Evolutionary conservation across 2,888 invertebrate species (phyloP), one percentile per base, ranked within the genome.

Genomic region (Cabera pusaria): DNA sequence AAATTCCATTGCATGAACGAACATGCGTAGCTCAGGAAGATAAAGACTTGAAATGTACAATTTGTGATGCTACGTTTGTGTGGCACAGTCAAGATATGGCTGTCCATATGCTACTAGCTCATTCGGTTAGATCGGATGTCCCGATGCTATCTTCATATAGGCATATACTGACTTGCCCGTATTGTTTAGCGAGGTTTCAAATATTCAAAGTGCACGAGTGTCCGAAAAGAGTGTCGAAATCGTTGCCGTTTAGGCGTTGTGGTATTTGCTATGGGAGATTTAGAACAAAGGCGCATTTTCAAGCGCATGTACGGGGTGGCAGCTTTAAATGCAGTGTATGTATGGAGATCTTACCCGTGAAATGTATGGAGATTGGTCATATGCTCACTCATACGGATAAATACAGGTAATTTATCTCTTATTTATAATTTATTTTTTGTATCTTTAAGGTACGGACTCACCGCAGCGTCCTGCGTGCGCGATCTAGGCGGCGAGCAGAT

Each of bases 91-190:
- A 16, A 0, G 23, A 48, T 0, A 1, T 62, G 1, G 0, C 26
- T 0, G 2, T 44, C 0, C 80, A 80, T 28, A 44, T 67, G 41
- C 1, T 12, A 0, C 4, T 31, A 0, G 31, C 49, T 0, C 81
- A 80, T 19, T 20, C 34, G 0, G 75, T 73, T 0, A 48, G 77
- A 0, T 72, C 76, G 0, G 82, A 82, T 7, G 0, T 62, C 0
- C 64, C 69, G 0, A 38, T 55, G 0, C 5, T 35, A 0, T 7
- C 16, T 0, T 2, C 5, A 0, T 34, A 39, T 0, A 56, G 22
- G n/a, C n/a, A n/a, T n/a, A n/a, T n/a, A n/a, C n/a, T n/a, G 0
- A 4, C 5, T 0, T 76, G 71, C 8, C 1, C 3, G 0, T 0
- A 1, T 0, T 70, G 68, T 2, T 5, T 20, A 0, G 6, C 11